Percentiles rank a stretch among this genome's conserved stretches.
Evolutionary conservation across 2,113 vertebrate species (phyloP).

Genomic region (Uria lomvia): DNA sequence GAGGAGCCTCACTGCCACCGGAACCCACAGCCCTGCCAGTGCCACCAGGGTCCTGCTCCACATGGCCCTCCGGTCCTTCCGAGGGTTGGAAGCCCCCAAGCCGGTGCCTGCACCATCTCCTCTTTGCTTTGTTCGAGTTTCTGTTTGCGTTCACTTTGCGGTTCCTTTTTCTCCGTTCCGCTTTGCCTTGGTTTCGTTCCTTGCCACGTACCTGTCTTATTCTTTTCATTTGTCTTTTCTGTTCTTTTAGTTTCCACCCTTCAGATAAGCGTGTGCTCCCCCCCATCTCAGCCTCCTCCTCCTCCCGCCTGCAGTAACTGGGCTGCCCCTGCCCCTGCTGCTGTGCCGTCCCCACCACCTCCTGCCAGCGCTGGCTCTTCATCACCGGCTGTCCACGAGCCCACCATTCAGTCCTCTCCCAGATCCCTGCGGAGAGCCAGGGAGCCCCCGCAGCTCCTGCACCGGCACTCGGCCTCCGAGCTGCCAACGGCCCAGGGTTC

Average conservation of each 20-base stretch:
- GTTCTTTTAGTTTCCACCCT: slow-evolving; percentile 67
- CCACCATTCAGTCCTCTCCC: neutral
- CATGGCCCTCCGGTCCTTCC: neutral
- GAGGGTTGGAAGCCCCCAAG: neutral
- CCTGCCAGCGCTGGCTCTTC: slow-evolving; percentile 75
- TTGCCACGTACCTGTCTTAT: neutral
- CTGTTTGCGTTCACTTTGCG: slow-evolving; percentile 77
- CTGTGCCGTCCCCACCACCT: slow-evolving; percentile 70
- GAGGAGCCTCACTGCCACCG: neutral
- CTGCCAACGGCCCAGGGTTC: slow-evolving; percentile 77
- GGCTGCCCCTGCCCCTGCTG: slow-evolving; percentile 61
- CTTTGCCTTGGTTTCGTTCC: slow-evolving; percentile 34
- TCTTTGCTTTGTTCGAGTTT: slow-evolving; percentile 53
- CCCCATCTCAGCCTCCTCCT: slow-evolving; percentile 75
- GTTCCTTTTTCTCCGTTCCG: slow-evolving; percentile 7
- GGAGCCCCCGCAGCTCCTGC: slow-evolving; percentile 66
- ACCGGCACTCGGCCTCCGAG: slow-evolving; percentile 80
- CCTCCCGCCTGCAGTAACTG: slow-evolving; percentile 78
- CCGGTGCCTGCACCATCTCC: slow-evolving; percentile 39
- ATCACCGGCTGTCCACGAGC: slow-evolving; percentile 44
- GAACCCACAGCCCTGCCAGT: neutral
- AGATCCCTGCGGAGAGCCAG: neutral
- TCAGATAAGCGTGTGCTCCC: slow-evolving; percentile 81
- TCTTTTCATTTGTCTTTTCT: slow-evolving; percentile 59
- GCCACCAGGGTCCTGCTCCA: neutral